A percentile compares a stretch with the other conserved stretches of the same genome.
phyloP scores from a whole-genome alignment of 2,797 vertebrate species.

The Crocodylus rhombifer region DNA sequence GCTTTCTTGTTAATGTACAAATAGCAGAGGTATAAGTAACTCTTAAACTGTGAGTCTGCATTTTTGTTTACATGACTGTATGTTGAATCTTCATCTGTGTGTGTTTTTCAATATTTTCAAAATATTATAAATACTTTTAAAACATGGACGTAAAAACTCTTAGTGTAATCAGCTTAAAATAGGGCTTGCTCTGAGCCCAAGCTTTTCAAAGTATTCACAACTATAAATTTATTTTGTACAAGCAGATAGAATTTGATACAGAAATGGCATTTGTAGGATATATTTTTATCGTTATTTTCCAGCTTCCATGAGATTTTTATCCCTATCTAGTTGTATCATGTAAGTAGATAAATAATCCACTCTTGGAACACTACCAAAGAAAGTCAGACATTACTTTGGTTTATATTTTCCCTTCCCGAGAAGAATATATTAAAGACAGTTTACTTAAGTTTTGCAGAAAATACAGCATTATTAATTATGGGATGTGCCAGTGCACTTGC shows the following conservation, averaged over 20 bases:
- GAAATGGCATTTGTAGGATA: slow-evolving; percentile 22
- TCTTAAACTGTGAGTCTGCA: neutral
- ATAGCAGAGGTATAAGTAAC: neutral
- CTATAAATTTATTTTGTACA: slow-evolving; percentile 50
- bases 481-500: neutral
- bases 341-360: neutral
- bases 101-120: slow-evolving; percentile 21
- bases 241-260: slow-evolving; percentile 44
- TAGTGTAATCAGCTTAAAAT: slow-evolving; percentile 32
- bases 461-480: neutral
- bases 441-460: neutral
- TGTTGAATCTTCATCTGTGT: neutral
- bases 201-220: slow-evolving; percentile 20
- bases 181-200: neutral
- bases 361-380: neutral
- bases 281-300: slow-evolving; percentile 51
- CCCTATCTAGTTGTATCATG: neutral
- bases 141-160: slow-evolving; percentile 17
- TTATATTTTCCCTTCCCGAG: neutral
- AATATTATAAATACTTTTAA: neutral
- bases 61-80: neutral
- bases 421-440: neutral
- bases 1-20: neutral
- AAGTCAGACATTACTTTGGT: neutral
- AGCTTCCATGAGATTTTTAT: slow-evolving; percentile 11